phyloP scores from a whole-genome alignment of 2,797 vertebrate species.

The Fistularia tabacaria region DNA sequence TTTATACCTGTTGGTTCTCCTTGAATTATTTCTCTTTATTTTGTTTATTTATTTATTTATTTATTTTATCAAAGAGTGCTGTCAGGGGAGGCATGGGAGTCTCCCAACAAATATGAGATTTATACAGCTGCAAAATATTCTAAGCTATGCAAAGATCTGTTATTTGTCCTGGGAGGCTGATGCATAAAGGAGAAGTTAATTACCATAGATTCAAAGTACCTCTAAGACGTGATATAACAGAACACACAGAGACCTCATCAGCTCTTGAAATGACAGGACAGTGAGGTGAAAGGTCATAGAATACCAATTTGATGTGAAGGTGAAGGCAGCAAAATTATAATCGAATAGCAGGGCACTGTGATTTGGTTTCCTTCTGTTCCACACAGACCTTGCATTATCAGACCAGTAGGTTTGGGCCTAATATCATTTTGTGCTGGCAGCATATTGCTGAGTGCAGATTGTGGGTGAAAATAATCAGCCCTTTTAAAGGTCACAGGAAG shows the following conservation, averaged over 20 bases:
- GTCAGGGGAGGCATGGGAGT: conserved; percentile 25
- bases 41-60: conserved; percentile 31
- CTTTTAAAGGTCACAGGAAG: conserved; percentile 74
- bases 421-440: conserved; percentile 71
- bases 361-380: conserved; percentile 44
- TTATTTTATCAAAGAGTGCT: conserved; percentile 36
- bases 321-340: conserved; percentile 51
- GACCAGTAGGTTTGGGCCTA: conserved; percentile 58
- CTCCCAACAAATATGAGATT: conserved; percentile 35
- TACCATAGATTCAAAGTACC: conserved; percentile 38
- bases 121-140: conserved; percentile 37
- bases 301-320: conserved; percentile 39
- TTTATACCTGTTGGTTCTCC: conserved; percentile 55
- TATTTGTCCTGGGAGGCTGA: conserved; percentile 36
- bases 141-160: conserved; percentile 29
- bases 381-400: conserved; percentile 58
- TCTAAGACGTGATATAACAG: conserved; percentile 43
- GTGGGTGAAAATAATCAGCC: conserved; percentile 72
- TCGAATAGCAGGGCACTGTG: conserved; percentile 37
- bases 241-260: conserved; percentile 16
- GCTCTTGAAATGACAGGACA: conserved; percentile 21
- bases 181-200: conserved; percentile 52
- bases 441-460: conserved; percentile 67
- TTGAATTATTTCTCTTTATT: conserved; percentile 27
- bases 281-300: conserved; percentile 41